A percentile compares a stretch with the other conserved stretches of the same genome.
Evolutionary conservation across 2,113 vertebrate genomes (phyloP).

Genomic region (Ceuthmochares aereus): DNA sequence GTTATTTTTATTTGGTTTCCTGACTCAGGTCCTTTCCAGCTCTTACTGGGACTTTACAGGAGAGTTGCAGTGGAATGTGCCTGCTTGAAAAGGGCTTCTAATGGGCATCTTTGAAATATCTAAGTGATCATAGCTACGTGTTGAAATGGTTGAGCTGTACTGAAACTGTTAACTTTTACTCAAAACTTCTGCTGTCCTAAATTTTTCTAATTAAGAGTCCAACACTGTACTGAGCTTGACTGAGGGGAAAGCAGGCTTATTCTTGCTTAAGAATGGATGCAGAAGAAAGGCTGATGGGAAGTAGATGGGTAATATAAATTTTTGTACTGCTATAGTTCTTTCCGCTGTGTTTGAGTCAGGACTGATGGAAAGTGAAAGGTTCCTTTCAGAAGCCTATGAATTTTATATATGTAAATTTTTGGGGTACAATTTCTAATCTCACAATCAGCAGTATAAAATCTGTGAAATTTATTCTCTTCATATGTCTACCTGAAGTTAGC

Average conservation of each 20-base stretch:
- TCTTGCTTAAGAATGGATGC: neutral
- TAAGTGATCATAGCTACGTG: neutral
- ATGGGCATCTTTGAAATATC: neutral
- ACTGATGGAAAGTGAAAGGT: neutral
- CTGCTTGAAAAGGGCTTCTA: neutral
- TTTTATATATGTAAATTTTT: neutral
- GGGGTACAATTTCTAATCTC: neutral
- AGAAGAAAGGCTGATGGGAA: neutral
- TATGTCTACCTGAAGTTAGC: neutral
- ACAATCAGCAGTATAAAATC: neutral
- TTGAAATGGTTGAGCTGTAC: neutral
- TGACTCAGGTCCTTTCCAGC: neutral
- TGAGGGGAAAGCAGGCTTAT: neutral
- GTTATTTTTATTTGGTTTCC: slow-evolving; percentile 20
- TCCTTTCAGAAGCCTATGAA: neutral
- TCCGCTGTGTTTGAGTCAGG: neutral
- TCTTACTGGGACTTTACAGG: neutral
- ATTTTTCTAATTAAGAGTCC: neutral
- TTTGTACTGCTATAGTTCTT: neutral
- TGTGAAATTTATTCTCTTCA: neutral
- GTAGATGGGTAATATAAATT: neutral
- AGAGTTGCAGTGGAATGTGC: neutral
- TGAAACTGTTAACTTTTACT: neutral
- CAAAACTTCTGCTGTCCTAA: neutral
- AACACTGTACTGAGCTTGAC: neutral